Percentiles rank a stretch among this genome's conserved stretches.
These are phyloP conservation scores for Hycleus phaleratus DNA, from an alignment of 1,140 invertebrate genomes.

Conservation along the genomic window DNA sequence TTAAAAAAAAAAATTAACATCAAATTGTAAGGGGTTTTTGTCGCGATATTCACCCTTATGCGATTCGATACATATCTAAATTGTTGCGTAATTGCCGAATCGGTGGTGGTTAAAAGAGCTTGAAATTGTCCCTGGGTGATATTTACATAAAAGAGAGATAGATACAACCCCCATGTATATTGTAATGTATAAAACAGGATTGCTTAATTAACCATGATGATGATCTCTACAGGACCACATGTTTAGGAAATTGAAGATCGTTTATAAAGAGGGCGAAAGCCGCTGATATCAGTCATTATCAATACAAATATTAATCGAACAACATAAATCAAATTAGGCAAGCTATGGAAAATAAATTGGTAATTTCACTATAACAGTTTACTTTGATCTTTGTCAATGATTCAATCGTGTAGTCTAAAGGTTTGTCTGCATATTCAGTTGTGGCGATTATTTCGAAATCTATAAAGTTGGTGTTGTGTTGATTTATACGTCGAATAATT, in stretches of 20 bases:
- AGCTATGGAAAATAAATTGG: no score
- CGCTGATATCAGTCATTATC: conserved; percentile 12
- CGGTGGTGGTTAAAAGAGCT: conserved; percentile 39
- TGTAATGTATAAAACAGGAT: conserved; percentile 5
- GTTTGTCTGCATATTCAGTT: background rate
- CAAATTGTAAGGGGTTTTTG: no score
- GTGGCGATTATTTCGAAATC: no score
- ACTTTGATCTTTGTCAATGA: background rate
- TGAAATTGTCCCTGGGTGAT: conserved; percentile 39
- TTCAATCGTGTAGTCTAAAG: background rate
- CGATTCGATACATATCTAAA: conserved; percentile 38
- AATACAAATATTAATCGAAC: conserved; percentile 14
- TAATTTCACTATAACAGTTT: no score
- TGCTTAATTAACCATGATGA: conserved; percentile 40
- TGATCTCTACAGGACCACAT: conserved; percentile 25
- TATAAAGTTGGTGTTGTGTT: no score
- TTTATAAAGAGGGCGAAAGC: background rate
- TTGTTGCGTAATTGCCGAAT: conserved; percentile 37
- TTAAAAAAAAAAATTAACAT: no score
- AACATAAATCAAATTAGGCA: conserved; percentile 10
- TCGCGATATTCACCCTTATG: background rate
- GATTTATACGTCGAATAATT: no score
- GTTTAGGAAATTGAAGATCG: background rate
- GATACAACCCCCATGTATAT: conserved; percentile 16
- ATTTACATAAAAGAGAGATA: conserved; percentile 31